Evolutionary conservation across 2,888 invertebrate species (phyloP).

Genomic region (Chloromyia formosa): DNA sequence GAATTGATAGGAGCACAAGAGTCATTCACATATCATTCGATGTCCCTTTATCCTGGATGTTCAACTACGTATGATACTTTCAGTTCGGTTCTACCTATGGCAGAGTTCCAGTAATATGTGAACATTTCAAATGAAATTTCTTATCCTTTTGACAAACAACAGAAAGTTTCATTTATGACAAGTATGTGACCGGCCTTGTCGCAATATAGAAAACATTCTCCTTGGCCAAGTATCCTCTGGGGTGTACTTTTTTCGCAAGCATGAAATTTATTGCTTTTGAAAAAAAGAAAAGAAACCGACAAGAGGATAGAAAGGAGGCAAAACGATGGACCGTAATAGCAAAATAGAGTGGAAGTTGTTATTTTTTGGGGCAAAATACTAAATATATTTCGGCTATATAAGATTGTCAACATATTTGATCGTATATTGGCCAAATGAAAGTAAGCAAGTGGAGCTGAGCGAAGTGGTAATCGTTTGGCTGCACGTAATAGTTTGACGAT

Average conservation of each 20-base stretch:
- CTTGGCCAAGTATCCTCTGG: neutral
- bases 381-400: neutral
- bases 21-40: too few species aligned
- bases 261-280: neutral
- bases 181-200: constrained; percentile 21
- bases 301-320: neutral
- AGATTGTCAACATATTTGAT: neutral
- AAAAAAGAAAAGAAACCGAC: neutral
- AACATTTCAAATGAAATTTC: constrained; percentile 3
- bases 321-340: neutral
- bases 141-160: constrained; percentile 31
- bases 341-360: neutral
- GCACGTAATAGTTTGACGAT: neutral
- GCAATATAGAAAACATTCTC: neutral
- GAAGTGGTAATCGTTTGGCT: too few species aligned
- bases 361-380: neutral
- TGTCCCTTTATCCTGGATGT: neutral
- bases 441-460: too few species aligned
- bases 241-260: constrained; percentile 2
- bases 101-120: neutral
- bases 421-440: neutral
- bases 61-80: neutral
- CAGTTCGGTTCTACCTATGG: neutral
- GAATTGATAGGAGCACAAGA: neutral
- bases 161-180: constrained; percentile 29